Evolutionary conservation across 2,113 vertebrate species (phyloP).

Genomic region (Gymnarchus niloticus): DNA sequence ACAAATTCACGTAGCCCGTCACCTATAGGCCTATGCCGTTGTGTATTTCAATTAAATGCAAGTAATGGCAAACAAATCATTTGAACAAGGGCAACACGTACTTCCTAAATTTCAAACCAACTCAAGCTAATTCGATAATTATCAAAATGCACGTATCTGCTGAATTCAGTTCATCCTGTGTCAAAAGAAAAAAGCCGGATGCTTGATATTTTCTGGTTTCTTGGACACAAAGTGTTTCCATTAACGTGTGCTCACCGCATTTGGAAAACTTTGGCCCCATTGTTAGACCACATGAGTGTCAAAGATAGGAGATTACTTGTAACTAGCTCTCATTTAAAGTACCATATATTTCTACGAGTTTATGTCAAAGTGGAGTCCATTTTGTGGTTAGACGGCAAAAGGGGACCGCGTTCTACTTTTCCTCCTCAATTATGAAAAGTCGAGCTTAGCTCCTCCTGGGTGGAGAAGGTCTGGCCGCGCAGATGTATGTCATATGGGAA

Average conservation of each 20-base stretch:
- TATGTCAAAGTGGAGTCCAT: slow-evolving; percentile 29
- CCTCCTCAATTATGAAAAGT: slow-evolving; percentile 81
- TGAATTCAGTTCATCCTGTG: neutral
- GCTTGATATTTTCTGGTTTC: neutral
- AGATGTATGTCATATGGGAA: slow-evolving; percentile 86
- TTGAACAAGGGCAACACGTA: neutral
- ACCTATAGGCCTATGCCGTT: neutral
- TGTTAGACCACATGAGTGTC: neutral
- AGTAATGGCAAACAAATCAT: neutral
- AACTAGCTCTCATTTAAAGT: slow-evolving; percentile 14
- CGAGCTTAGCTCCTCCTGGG: slow-evolving; percentile 86
- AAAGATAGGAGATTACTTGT: neutral
- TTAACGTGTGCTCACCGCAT: neutral
- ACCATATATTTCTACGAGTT: slow-evolving; percentile 30
- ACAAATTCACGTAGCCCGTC: neutral
- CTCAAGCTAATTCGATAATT: neutral
- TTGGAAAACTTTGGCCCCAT: neutral
- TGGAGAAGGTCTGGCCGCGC: slow-evolving; percentile 79
- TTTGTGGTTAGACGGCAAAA: slow-evolving; percentile 30
- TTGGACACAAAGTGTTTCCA: too few relatives aligned
- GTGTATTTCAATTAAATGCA: neutral
- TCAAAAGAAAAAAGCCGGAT: neutral
- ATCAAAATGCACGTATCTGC: neutral
- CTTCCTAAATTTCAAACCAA: neutral
- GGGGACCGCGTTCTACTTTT: slow-evolving; percentile 20